These are phyloP conservation scores for Cantharis lateralis DNA, from an alignment of 2,888 invertebrate genomes.

Conservation along the genomic window DNA sequence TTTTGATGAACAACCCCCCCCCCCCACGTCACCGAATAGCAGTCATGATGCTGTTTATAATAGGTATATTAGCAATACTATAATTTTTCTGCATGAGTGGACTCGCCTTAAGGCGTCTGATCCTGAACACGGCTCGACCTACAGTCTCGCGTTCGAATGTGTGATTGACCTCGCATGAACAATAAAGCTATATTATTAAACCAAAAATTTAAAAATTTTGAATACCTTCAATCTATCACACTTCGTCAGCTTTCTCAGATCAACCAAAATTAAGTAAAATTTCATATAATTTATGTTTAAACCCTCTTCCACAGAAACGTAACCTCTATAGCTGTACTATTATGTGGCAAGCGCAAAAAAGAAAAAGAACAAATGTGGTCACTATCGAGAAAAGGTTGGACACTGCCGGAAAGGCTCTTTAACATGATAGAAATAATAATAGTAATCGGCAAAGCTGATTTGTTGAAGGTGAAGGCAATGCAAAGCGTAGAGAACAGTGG, in stretches of 20 bases:
- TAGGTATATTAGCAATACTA: no score
- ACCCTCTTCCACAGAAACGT: not conserved
- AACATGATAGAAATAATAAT: not conserved
- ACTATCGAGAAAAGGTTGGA: not conserved
- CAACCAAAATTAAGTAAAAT: not conserved
- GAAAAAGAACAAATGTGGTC: not conserved
- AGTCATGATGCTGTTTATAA: no score
- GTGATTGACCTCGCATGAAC: no score
- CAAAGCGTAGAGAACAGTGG: not conserved
- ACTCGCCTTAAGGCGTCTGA: no score
- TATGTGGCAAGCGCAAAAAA: not conserved
- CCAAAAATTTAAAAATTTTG: no score
- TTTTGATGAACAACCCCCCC: no score
- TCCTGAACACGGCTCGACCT: no score
- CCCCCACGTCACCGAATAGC: no score
- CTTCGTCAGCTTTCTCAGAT: not conserved
- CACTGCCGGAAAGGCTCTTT: not conserved
- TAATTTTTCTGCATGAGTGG: no score
- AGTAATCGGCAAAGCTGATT: not conserved
- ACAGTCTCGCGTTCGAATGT: no score
- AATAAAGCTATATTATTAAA: no score
- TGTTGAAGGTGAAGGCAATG: not conserved
- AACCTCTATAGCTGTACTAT: not conserved
- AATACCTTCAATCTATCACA: not conserved
- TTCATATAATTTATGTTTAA: not conserved